A percentile compares a stretch with the other conserved stretches of the same genome.
These are phyloP conservation scores for Lobophora halterata DNA, from an alignment of 2,888 invertebrate species.

Conservation along the genomic window DNA sequence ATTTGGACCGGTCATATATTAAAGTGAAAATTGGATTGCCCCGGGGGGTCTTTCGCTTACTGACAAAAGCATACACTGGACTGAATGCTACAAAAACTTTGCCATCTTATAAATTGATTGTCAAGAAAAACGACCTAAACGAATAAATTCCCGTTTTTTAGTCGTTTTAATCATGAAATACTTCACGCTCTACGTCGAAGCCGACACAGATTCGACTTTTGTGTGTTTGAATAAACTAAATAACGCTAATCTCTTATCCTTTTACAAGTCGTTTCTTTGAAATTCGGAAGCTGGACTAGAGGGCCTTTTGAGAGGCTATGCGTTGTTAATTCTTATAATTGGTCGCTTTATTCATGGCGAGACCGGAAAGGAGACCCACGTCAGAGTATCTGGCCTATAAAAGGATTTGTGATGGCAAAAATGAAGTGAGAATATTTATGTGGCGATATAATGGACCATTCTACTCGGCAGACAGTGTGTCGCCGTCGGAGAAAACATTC, in stretches of 20 bases:
- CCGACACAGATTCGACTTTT: slow-evolving; percentile 33
- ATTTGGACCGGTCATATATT: slow-evolving; percentile 44
- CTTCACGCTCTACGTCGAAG: slow-evolving; percentile 33
- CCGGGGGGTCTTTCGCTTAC: slow-evolving; percentile 56
- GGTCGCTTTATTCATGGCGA: slow-evolving; percentile 59
- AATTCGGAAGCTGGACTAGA: slow-evolving; percentile 70
- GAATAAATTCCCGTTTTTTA: slow-evolving; percentile 34
- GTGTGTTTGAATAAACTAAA: slow-evolving; percentile 49
- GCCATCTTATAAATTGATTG: slow-evolving; percentile 41
- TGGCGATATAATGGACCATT: slow-evolving; percentile 47
- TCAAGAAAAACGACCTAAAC: slow-evolving; percentile 27
- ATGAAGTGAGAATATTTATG: slow-evolving; percentile 57
- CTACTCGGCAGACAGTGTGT: slow-evolving; percentile 63
- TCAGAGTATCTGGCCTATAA: slow-evolving; percentile 61
- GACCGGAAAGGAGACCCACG: slow-evolving; percentile 74
- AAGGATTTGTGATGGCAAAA: slow-evolving; percentile 69
- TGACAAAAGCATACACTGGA: slow-evolving; percentile 58
- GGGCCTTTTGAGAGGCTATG: slow-evolving; percentile 53
- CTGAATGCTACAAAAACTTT: slow-evolving; percentile 47
- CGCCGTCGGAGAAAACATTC: slow-evolving; percentile 47
- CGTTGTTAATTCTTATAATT: slow-evolving; percentile 70
- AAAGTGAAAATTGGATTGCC: slow-evolving; percentile 58
- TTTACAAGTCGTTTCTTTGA: slow-evolving; percentile 59
- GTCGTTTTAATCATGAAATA: slow-evolving; percentile 26
- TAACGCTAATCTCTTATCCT: slow-evolving; percentile 64